Evolutionary conservation across 1,140 invertebrate species (phyloP).

Genomic region (Apis laboriosa): DNA sequence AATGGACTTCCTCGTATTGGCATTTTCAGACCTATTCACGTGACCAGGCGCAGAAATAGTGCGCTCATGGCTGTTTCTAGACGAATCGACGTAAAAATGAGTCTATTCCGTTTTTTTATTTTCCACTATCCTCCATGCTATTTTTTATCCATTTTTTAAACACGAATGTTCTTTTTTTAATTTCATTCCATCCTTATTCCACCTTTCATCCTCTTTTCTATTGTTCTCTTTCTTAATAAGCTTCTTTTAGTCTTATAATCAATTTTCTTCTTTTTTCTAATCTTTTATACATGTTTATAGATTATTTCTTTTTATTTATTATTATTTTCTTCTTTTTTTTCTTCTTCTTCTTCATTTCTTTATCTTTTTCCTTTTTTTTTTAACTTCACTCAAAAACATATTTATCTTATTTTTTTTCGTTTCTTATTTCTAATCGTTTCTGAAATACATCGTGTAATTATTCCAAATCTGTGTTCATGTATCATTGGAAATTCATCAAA

Average conservation of each 20-base stretch:
- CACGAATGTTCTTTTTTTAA: neutral
- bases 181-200: neutral
- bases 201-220: neutral
- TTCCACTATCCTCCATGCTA: neutral
- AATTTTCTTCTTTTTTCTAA: neutral
- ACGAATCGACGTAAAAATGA: constrained; percentile 50
- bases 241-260: neutral
- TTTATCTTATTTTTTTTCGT: too few species aligned
- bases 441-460: too few species aligned
- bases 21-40: constrained; percentile 55
- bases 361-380: too few species aligned
- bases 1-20: constrained; percentile 62
- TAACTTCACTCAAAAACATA: too few species aligned
- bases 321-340: too few species aligned
- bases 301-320: too few species aligned
- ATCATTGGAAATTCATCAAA: too few species aligned
- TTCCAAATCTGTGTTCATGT: too few species aligned
- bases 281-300: too few species aligned
- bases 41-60: constrained; percentile 33
- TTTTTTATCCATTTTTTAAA: neutral
- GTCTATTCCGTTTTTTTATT: constrained; percentile 18
- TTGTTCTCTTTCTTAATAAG: constrained; percentile 6
- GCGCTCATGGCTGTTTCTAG: constrained; percentile 34
- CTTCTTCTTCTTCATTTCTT: too few species aligned
- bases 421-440: too few species aligned